Base-by-base conservation (phyloP, 2,113 vertebrate genomes). In the Heterotis niloticus region DNA sequence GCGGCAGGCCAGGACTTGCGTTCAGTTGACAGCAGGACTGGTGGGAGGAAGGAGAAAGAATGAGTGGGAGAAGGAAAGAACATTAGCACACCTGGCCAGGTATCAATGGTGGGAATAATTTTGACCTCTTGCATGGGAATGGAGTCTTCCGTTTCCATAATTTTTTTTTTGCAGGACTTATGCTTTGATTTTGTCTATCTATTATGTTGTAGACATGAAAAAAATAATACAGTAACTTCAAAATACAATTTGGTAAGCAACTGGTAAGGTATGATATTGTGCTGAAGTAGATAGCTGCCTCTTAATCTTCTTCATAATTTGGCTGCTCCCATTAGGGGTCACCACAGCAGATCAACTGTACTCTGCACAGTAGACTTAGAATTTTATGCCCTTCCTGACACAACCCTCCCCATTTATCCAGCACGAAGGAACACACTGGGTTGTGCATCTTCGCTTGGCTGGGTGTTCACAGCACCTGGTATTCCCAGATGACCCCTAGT, bases 1-100 rank as follows among this genome's bases (percentile, higher is more conserved):
- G 71, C n/a, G 77, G 59, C 86, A 65, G 76, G 87, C 81, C 81
- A 76, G n/a, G 77, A 83, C 87, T 81, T 56, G 87, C 69, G 75
- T 79, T 76, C 68, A 78, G 80, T 76, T 23, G 34, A 67, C 16
- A 54, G 29, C 44, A 29, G 51, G 26, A 34, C 20, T 69, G 26
- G 79, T 20, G 78, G 80, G 69, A 75, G 73, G n/a, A 23, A 66
- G 75, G 64, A 76, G 64, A 72, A n/a, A 77, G 44, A 81, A 17
- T 0, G 17, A 68, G 17, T 74, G 26, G 51, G 74, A 26, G 52
- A 66, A 78, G 18, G 78, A 78, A 20, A 67, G 74, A 84, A 80
- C 20, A 56, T 54, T 18, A 5, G 34, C 34, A 10, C 29, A 28
- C 29, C 56, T 18, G 60, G 59, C 75, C 29, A 51, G 20, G 60